phyloP scores from a whole-genome alignment of 2,113 vertebrate species.

The Meriones unguiculatus region DNA sequence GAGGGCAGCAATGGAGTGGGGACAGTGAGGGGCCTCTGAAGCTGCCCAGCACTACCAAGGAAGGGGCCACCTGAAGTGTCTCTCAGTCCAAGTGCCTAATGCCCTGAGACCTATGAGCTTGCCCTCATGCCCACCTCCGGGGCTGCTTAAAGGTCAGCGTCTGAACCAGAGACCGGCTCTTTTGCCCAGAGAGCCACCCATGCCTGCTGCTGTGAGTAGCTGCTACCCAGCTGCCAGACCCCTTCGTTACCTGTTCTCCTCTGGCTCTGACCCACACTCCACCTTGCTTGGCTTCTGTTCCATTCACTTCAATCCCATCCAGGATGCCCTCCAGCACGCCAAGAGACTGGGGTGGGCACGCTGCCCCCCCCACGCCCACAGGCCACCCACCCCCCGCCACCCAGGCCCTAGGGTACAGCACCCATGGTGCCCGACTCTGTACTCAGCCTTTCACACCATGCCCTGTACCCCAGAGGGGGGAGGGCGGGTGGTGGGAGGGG shows the following conservation, averaged over 20 bases:
- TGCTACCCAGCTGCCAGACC: neutral
- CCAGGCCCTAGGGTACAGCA: constrained; percentile 83
- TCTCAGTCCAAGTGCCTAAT: neutral
- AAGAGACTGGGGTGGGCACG: constrained; percentile 87
- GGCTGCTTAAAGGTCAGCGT: neutral
- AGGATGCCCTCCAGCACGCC: constrained; percentile 87
- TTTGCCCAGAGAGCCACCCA: neutral
- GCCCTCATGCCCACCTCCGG: neutral
- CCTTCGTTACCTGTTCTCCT: constrained; percentile 90
- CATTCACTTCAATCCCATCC: constrained; percentile 93
- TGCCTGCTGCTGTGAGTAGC: neutral
- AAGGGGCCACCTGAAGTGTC: neutral
- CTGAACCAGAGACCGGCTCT: neutral
- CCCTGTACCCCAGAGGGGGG: constrained; percentile 71
- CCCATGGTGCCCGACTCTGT: constrained; percentile 85
- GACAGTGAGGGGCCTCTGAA: neutral
- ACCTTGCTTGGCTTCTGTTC: constrained; percentile 93
- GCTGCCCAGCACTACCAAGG: neutral
- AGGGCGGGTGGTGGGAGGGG: constrained; percentile 75
- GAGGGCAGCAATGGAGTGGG: neutral
- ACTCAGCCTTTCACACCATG: constrained; percentile 81
- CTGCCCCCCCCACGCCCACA: constrained; percentile 77
- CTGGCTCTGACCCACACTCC: constrained; percentile 92
- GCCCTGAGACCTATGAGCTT: neutral
- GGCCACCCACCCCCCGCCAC: constrained; percentile 78